These are phyloP conservation scores for Glaucopsyche alexis DNA, from an alignment of 2,888 invertebrate genomes.

Conservation along the genomic window DNA sequence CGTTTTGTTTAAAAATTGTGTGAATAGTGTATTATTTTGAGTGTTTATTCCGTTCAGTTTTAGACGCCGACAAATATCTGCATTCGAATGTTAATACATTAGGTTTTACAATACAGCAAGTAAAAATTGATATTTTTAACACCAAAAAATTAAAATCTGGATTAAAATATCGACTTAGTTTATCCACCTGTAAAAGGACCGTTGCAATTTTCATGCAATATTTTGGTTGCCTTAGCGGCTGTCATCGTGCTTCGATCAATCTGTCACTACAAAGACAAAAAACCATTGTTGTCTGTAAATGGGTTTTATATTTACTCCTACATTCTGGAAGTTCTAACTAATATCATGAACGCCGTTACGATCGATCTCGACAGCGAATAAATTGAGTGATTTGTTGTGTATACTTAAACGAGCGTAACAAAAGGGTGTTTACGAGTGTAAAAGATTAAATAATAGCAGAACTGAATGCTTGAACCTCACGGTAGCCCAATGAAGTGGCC, in stretches of 20 bases:
- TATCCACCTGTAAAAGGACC: slow-evolving; percentile 76
- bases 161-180: slow-evolving; percentile 73
- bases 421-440: slow-evolving; percentile 61
- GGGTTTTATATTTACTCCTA: slow-evolving; percentile 50
- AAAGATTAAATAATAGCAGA: slow-evolving; percentile 62
- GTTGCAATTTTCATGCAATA: slow-evolving; percentile 77
- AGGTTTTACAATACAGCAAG: slow-evolving; percentile 59
- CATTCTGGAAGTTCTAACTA: slow-evolving; percentile 49
- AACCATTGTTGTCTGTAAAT: slow-evolving; percentile 56
- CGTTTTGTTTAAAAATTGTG: slow-evolving; percentile 81
- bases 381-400: slow-evolving; percentile 48
- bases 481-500: slow-evolving; percentile 89
- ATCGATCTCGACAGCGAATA: slow-evolving; percentile 49
- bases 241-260: slow-evolving; percentile 70
- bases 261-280: slow-evolving; percentile 72
- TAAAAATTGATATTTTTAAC: slow-evolving; percentile 49
- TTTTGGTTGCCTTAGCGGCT: slow-evolving; percentile 75
- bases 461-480: slow-evolving; percentile 80
- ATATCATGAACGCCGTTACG: slow-evolving; percentile 60
- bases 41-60: slow-evolving; percentile 80
- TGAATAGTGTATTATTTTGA: slow-evolving; percentile 82
- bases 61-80: slow-evolving; percentile 80
- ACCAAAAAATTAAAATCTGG: slow-evolving; percentile 47
- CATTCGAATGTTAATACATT: slow-evolving; percentile 69
- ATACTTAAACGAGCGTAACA: slow-evolving; percentile 50